Conservation (phyloP, 64 coral and sea anemone genomes). For the Stichodactyla helianthus region DNA sequence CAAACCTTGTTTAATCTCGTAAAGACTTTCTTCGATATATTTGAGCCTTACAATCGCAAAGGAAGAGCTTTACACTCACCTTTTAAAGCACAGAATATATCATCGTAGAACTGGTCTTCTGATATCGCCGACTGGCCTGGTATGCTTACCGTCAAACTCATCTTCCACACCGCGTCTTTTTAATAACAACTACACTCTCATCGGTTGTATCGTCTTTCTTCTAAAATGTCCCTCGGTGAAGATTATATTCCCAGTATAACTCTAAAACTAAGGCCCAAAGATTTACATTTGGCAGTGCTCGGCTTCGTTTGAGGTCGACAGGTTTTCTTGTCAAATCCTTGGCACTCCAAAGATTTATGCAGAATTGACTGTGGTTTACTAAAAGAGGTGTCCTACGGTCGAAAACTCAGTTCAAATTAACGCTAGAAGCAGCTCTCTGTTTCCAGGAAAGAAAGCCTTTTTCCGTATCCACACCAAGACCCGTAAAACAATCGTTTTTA, state of each 20-base stretch:
- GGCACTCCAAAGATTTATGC: background rate
- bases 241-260: background rate
- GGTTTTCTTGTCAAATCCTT: background rate
- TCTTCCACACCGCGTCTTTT: background rate
- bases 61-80: background rate
- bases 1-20: background rate
- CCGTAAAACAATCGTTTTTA: background rate
- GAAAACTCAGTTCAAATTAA: background rate
- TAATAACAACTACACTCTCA: background rate
- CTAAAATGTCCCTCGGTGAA: background rate
- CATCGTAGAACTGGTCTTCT: background rate
- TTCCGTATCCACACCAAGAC: background rate
- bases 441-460: background rate
- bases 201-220: background rate
- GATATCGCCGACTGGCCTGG: background rate
- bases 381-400: background rate
- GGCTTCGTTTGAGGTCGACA: background rate
- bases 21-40: background rate
- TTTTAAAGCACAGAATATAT: slow-evolving; percentile 14
- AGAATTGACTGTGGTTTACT: background rate
- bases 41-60: background rate
- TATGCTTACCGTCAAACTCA: background rate
- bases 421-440: background rate
- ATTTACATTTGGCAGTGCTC: background rate
- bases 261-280: background rate